Base-by-base conservation (phyloP, 2,113 vertebrate species). In the Notarius lentiginosus region DNA sequence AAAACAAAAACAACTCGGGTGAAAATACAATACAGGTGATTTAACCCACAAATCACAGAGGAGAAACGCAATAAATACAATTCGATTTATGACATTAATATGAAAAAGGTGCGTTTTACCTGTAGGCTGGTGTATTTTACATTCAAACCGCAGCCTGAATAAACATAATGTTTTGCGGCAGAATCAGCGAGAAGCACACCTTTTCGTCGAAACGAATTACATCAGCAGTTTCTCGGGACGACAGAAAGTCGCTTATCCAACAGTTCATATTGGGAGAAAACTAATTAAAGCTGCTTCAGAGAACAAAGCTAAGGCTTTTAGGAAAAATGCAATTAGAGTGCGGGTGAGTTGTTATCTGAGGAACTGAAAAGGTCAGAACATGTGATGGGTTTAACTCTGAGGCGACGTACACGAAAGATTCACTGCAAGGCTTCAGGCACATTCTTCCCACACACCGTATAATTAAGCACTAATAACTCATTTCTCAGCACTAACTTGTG, bases 281-380 rank as follows among this genome's bases (percentile, higher is more conserved):
- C 82, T 84, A 81, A 89, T 89, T 89, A 89, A 87, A 88, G 61
- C 77, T 53, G 75, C 81, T 84, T 76, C 27, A 30, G 72, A 88
- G 82, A 83, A 86, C 76, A 88, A 84, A 90, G 72, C 53, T 72
- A 7, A 66, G 79, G 75, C 61, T 68, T 77, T 82, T 14, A 77
- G 84, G 65, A 68, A 63, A 83, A 84, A 82, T n/a, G 55, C 82
- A 70, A 84, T 88, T 88, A 88, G 82, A 87, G 85, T 34, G 63
- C 73, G 58, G 53, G 51, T 68, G 51, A 83, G 79, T 79, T 79
- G 82, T 79, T 88, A 87, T 87, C 87, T 85, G 58, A 81, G 79
- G 79, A 83, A 81, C 83, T 68, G 76, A 82, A 87, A 87, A 90
- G 85, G 87, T 88, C 87, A 88, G 84, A 66, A 88, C 77, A 87